Base-by-base conservation (phyloP, 2,888 invertebrate species). In the Labia minor region DNA sequence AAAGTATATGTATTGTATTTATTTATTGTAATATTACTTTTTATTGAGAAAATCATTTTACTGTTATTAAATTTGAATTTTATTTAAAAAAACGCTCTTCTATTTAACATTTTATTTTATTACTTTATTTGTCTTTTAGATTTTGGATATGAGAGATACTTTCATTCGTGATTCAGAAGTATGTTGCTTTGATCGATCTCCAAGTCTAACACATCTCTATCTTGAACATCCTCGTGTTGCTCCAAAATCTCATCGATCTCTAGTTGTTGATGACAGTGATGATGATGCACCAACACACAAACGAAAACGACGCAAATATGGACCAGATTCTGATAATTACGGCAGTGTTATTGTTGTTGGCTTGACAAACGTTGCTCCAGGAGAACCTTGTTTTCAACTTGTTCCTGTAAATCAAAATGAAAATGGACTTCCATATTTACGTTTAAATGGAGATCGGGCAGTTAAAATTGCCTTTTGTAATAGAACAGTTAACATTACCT, bases 131-230 rank as follows among this genome's bases (percentile, higher is more conserved):
- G 37, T 16, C 18, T 49, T 16, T 62, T 68, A 81, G 83, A 75
- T 78, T 68, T 75, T 85, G 66, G 84, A 85, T 73, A 74, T 84
- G 67, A 77, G 84, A 63, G 78, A 80, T 69, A 84, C 84, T 1
- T 80, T 79, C 8, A 77, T 85, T 6, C 81, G 81, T n/a, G 83
- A 84, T 70, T 81, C 81, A 21, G 84, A 84, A 73, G 75, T 84
- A n/a, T 80, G 81, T 69, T 83, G 83, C 71, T 83, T 85, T 69
- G 82, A 81, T 73, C 79, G 79, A 21, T 79, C 81, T 62, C 75
- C 77, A 67, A 79, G 79, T 3, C 74, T 84, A 19, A 80, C 78
- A 62, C 81, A 82, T 72, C 73, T 85, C 1, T 79, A 81, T 66
- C 72, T 84, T 49, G 81, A 83, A 69, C 81, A 79, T 67, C 81